Base-by-base conservation (phyloP, 2,888 invertebrate genomes). In the Syrista parreyssii region DNA sequence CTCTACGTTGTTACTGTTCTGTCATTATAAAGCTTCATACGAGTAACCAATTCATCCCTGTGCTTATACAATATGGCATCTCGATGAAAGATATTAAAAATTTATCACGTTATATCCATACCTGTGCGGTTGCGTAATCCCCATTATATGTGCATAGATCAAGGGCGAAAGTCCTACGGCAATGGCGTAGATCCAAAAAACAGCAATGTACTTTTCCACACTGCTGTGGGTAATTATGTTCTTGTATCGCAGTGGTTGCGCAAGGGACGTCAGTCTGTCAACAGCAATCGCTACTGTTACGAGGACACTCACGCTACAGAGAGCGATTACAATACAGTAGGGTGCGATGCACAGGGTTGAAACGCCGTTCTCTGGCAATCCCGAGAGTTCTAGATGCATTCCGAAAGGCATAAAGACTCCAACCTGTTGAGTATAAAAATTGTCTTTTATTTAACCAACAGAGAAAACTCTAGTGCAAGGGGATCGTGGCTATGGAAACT, bases 271-370 rank as follows among this genome's bases (percentile, higher is more conserved):
- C 84, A 94, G 93, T 75, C 94, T 89, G 86, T 95, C 94, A 40
- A 94, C 93, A 1, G 94, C 94, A 76, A 95, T 94, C 33, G 94
- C 94, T 0, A 94, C 93, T 85, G 94, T 93, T 74, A 94, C 93
- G 76, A 94, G 88, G 72, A 94, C 92, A 79, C 93, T 94, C 36
- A 94, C 94, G 83, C 93, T 93, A 86, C 94, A 94, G 80, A 94
- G 91, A 15, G 93, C 92, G 79, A 94, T 93, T 68, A 93, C 92
- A 32, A 94, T 91, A 82, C 94, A 93, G 85, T 94, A 94, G 74
- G 94, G 94, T 33, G 93, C 88, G 78, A 94, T 89, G 88, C 94
- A 94, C 77, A 93, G 87, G 68, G 91, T 89, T 32, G 92, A 90
- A 79, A 92, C 89, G 76, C 91, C 89, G 81, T 91, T 91, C 79